Evolutionary conservation across 1,140 invertebrate species (phyloP).

Genomic region (Uloborus diversus): DNA sequence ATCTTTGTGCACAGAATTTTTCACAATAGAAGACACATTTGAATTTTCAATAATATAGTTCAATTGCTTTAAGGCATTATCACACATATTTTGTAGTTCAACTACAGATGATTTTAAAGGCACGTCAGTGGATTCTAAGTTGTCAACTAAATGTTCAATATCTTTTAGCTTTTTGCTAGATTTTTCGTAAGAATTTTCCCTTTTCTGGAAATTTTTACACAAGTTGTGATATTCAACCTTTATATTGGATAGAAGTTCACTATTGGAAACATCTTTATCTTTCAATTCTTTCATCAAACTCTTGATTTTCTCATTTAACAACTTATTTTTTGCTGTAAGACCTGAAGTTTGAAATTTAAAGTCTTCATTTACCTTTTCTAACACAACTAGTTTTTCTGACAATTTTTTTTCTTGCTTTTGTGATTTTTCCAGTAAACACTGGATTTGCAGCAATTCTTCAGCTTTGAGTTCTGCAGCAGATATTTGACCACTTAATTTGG

Average conservation of each 20-base stretch:
- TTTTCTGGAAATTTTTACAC: conserved; percentile 67
- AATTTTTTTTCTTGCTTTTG: conserved; percentile 57
- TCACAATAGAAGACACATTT: background rate
- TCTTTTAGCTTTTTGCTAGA: conserved; percentile 60
- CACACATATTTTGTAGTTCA: background rate
- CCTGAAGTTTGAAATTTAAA: background rate
- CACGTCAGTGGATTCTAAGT: background rate
- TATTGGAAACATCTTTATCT: conserved; percentile 54
- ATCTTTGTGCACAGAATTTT: too few relatives aligned
- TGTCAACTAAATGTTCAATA: background rate
- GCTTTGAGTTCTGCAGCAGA: background rate
- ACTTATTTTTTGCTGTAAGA: background rate
- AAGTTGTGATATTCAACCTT: too few relatives aligned
- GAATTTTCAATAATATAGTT: background rate
- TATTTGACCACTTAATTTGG: too few relatives aligned
- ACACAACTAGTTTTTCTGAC: conserved; percentile 50
- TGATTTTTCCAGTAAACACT: conserved; percentile 46
- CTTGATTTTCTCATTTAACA: background rate
- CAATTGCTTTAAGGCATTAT: background rate
- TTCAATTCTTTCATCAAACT: conserved; percentile 42
- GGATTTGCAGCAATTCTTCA: background rate
- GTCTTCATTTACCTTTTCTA: conserved; percentile 54
- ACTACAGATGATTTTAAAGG: background rate
- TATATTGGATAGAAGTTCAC: too few relatives aligned
- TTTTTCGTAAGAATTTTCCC: too few relatives aligned